A percentile compares a stretch with the other conserved stretches of the same genome.
These are phyloP conservation scores for Peromyscus polionotus DNA, from an alignment of 2,113 vertebrate species.

Conservation along the genomic window DNA sequence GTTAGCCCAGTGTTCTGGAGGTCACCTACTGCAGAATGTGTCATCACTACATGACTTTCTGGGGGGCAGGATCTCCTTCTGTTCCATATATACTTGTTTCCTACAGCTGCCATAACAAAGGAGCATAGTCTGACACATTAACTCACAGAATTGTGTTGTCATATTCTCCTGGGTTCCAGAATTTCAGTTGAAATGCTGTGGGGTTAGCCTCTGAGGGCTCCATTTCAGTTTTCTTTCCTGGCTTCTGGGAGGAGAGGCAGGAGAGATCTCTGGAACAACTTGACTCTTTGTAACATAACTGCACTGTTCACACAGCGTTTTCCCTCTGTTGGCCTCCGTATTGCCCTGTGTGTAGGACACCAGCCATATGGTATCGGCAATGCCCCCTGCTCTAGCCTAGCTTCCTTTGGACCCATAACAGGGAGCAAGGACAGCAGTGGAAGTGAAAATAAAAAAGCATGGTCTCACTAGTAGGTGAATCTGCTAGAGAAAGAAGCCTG, in stretches of 20 bases:
- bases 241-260: no score
- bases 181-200: not conserved
- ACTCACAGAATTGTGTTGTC: not conserved
- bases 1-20: not conserved
- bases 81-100: not conserved
- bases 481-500: not conserved
- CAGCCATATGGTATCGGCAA: not conserved
- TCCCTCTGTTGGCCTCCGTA: not conserved
- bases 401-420: not conserved
- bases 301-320: not conserved
- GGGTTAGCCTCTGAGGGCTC: not conserved
- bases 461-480: no score
- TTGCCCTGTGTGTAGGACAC: not conserved
- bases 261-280: not conserved
- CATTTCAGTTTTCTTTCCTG: fast-evolving
- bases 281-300: not conserved
- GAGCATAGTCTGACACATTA: not conserved
- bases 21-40: fast-evolving
- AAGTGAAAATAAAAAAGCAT: not conserved
- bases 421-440: no score
- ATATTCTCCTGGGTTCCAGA: not conserved
- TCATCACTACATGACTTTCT: not conserved
- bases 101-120: not conserved
- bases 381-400: not conserved
- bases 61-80: not conserved